phyloP scores from a whole-genome alignment of 2,797 vertebrate genomes.

The Poecilia gillii region DNA sequence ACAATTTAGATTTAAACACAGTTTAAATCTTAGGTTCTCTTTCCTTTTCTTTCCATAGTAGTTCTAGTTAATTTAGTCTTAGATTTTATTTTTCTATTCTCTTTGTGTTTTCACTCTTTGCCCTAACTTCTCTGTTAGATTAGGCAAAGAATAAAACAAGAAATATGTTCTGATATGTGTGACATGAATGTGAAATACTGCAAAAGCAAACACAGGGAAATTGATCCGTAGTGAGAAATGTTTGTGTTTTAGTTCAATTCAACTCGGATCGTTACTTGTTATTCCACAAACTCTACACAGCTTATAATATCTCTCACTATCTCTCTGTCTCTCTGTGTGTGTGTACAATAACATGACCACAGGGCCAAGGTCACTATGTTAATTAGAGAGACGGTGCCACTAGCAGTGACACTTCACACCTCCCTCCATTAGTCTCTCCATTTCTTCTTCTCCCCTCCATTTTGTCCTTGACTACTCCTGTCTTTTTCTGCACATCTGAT shows the following conservation, averaged over 20 bases:
- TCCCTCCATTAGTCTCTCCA: slow-evolving; percentile 50
- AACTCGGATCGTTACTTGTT: slow-evolving; percentile 5
- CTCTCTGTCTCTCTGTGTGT: slow-evolving; percentile 17
- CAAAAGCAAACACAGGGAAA: slow-evolving; percentile 5
- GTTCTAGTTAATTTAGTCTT: background rate
- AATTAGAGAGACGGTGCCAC: slow-evolving; percentile 74
- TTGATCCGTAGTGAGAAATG: slow-evolving; percentile 11
- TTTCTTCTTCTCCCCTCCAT: slow-evolving; percentile 47
- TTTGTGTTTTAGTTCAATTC: slow-evolving; percentile 21
- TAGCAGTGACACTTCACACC: slow-evolving; percentile 75
- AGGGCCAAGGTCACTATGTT: slow-evolving; percentile 79
- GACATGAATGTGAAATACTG: slow-evolving; percentile 6
- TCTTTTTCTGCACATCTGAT: slow-evolving; percentile 28
- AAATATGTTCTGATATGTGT: background rate
- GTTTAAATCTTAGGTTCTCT: background rate
- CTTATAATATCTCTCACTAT: slow-evolving; percentile 18
- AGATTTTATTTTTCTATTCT: background rate
- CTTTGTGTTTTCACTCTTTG: background rate
- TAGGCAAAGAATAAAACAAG: background rate
- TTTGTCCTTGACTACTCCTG: slow-evolving; percentile 64
- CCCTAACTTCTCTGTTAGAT: background rate
- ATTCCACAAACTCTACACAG: background rate
- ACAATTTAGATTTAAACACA: no score
- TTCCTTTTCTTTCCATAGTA: background rate
- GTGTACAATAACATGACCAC: slow-evolving; percentile 48